Percentiles rank a stretch among this genome's conserved stretches.
Evolutionary conservation across 2,888 invertebrate species (phyloP).

Genomic region (Rhabditophanes sp.): DNA sequence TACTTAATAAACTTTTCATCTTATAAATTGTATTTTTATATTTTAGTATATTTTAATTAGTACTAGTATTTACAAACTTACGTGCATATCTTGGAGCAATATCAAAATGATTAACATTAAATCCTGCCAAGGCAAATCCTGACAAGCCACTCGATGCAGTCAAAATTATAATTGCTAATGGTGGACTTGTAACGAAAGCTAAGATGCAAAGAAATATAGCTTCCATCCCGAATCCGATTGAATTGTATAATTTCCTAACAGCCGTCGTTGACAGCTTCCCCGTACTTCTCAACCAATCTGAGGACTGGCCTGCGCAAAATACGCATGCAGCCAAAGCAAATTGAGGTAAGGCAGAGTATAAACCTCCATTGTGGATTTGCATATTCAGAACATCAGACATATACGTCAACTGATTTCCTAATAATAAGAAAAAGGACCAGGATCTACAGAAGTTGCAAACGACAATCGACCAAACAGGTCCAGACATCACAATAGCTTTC

Average conservation of each 20-base stretch:
- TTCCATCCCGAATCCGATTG: conserved; percentile 72
- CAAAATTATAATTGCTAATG: conserved; percentile 64
- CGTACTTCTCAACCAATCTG: conserved; percentile 72
- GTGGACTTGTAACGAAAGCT: conserved; percentile 63
- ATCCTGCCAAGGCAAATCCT: conserved; percentile 93
- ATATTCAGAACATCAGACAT: conserved; percentile 76
- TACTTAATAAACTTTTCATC: too few species aligned
- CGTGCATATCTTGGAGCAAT: conserved; percentile 89
- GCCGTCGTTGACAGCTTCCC: conserved; percentile 75
- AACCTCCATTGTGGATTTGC: conserved; percentile 66
- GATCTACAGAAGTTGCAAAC: conserved; percentile 89
- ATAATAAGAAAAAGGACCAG: conserved; percentile 93
- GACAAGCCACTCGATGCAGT: conserved; percentile 90
- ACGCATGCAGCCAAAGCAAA: conserved; percentile 90
- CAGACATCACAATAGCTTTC: conserved; percentile 74
- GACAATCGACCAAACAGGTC: conserved; percentile 92
- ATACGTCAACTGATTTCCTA: conserved; percentile 83
- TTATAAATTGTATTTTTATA: too few species aligned
- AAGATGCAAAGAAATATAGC: conserved; percentile 85
- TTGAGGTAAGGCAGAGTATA: conserved; percentile 73
- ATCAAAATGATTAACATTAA: conserved; percentile 93
- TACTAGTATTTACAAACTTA: too few species aligned
- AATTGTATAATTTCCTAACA: conserved; percentile 82
- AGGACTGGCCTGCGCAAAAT: conserved; percentile 81
- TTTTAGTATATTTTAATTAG: too few species aligned